Evolutionary conservation across 1,140 invertebrate species (phyloP), one percentile per base, ranked within the genome.

Genomic region (Varroa destructor): DNA sequence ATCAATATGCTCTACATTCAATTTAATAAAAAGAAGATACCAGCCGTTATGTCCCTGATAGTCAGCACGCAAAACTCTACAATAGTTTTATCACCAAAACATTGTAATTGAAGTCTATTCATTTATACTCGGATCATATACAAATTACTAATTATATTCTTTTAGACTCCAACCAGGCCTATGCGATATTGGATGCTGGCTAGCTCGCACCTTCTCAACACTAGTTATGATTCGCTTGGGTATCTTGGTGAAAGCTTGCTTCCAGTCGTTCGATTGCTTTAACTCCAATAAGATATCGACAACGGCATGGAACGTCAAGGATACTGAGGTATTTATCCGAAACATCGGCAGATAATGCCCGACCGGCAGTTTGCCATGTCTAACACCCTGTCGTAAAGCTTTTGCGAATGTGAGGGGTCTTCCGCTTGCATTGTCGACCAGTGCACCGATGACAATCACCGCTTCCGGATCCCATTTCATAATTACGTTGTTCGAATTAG

Each of bases 401-500:
- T 91, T 94, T 36, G 87, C 89, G 71, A 93, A 76, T 36, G 90
- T 88, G 1, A 91, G 74, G 25, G 90, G 89, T 77, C 87, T 83
- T 76, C 82, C 83, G 67, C 84, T 83, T 0, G 70, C 86, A 58
- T 74, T 74, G 72, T 79, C 78, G 56, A 78, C 77, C 46, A 79
- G 72, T 37, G 74, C 77, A 43, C 91, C 92, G 75, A 96, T 84
- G 71, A 96, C 90, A 77, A 94, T 94, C 36, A 91, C 79, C 74
- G 85, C 84, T 79, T 93, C 85, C 76, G 83, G 84, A 81, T 91
- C 85, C 81, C 84, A 93, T 42, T 82, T 77, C 10, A 77, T 78
- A 72, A 95, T 75, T 76, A 86, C 84, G 57, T 86, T 81, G 37
- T 81, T 80, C 75, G 86, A 87, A 81, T 95, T 85, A 36, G 91